A percentile compares a stretch with the other conserved stretches of the same genome.
Conservation (phyloP, 2,888 invertebrate species). For the Arctia plantaginis region DNA sequence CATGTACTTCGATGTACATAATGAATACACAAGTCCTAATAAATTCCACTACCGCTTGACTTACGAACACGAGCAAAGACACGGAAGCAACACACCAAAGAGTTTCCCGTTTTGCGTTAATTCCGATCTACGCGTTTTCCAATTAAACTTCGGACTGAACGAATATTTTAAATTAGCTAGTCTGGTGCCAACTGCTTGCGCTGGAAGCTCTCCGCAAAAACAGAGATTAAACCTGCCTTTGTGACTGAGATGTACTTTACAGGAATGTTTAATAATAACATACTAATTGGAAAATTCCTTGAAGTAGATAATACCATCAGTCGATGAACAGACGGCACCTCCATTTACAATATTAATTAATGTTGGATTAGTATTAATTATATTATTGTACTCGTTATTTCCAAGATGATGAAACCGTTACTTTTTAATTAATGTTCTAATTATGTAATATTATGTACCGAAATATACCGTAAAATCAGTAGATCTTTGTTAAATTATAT, state of each 20-base stretch:
- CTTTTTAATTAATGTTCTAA: not conserved
- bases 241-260: slow-evolving; percentile 17
- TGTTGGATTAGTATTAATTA: not conserved
- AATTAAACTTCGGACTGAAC: slow-evolving; percentile 72
- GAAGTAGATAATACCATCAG: not conserved
- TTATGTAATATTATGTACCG: not conserved
- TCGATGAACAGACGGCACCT: not conserved
- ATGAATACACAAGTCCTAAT: slow-evolving; percentile 25
- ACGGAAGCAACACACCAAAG: slow-evolving; percentile 39
- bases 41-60: slow-evolving; percentile 19
- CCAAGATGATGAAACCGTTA: not conserved
- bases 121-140: slow-evolving; percentile 60
- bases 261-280: slow-evolving; percentile 8
- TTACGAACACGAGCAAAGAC: slow-evolving; percentile 25
- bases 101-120: slow-evolving; percentile 57
- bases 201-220: slow-evolving; percentile 37
- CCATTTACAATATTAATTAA: not conserved
- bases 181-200: slow-evolving; percentile 25
- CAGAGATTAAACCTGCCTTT: slow-evolving; percentile 37
- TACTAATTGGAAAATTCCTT: slow-evolving; percentile 2
- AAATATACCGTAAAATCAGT: too few species aligned
- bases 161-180: slow-evolving; percentile 69
- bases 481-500: too few species aligned
- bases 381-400: not conserved
- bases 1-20: slow-evolving; percentile 18